phyloP scores from a whole-genome alignment of 2,797 vertebrate genomes.

The Chiroxiphia lanceolata region DNA sequence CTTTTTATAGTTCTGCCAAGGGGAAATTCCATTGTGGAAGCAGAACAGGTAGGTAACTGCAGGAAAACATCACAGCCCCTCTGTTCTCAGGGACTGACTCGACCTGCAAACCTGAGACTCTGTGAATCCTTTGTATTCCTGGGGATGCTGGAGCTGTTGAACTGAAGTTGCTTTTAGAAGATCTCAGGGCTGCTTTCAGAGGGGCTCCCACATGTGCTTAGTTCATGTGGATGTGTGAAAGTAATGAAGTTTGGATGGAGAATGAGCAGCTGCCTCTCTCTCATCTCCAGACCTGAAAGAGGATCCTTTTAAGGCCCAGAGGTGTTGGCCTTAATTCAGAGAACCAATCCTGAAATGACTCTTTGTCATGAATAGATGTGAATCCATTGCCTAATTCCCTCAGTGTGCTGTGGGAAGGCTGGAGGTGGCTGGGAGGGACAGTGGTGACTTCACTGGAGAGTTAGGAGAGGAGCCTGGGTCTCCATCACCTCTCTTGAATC shows the following conservation, averaged over 20 bases:
- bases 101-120: not conserved
- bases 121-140: not conserved
- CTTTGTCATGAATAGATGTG: not conserved
- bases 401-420: not conserved
- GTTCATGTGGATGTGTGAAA: not conserved
- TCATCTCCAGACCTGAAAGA: not conserved
- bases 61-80: not conserved
- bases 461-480: not conserved
- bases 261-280: not conserved
- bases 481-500: not conserved
- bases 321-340: not conserved
- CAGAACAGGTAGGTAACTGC: slow-evolving; percentile 40
- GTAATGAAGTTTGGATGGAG: not conserved
- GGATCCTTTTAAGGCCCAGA: not conserved
- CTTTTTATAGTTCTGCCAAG: not conserved
- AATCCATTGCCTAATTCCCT: not conserved
- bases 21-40: not conserved
- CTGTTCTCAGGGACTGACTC: not conserved
- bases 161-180: not conserved
- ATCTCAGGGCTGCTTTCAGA: not conserved
- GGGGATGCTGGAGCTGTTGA: not conserved
- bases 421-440: not conserved
- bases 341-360: not conserved
- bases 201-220: not conserved
- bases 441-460: not conserved